Evolutionary conservation across 1,140 invertebrate genomes (phyloP), one percentile per base, ranked within the genome.

Genomic region (Hylyphantes graminicola): DNA sequence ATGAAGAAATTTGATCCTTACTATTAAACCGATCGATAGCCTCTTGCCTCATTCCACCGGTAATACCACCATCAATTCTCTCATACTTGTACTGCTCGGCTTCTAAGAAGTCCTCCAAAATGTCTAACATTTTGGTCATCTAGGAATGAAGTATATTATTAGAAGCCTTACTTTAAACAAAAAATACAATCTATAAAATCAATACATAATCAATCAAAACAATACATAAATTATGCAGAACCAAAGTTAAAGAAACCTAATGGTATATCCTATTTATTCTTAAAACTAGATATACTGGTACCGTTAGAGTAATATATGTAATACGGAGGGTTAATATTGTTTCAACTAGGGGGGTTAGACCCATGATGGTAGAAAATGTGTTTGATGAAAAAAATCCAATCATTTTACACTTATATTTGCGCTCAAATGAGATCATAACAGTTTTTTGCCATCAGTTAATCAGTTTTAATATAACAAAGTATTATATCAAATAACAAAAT

Each of bases 41-140:
- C 90, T 99, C 98, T 91, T 99, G 98, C 88, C 98, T 92, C 86
- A 95, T 91, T 17, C 93, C 92, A 12, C 98, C 98, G 5, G 98
- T 99, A 78, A 99, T 99, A 74, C 96, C 96, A 89, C 98, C 98
- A 90, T 99, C 98, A 88, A 99, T 99, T 87, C 98, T 92, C 89
- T 99, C 98, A 89, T 99, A 99, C 89, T 98, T 98, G 89, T 99
- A 99, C 15, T 96, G 96, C 89, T 99, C 96, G 6, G 96, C 96
- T 89, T 99, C 98, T 54, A 99, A 91, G 89, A 98, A 99, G 91
- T 99, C 98, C 91, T 99, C 98, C 1, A 99, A 90, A 85, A 99
- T 95, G 90, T 99, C 98, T 89, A 99, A 93, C 96, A 99, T 98
- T 92, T 98, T 98, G 51, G 97, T 99, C 98, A 99, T 99, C 90